These are phyloP conservation scores for silkworm (Bombyx mori) DNA, from an alignment of 1,140 invertebrate species.

Conservation along the genomic window ASM3026992v2 NC_085122.1:3799001-3799500, in stretches of 20 bases:
- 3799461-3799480: slow-evolving; percentile 14
- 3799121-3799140: no score
- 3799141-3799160: no score
- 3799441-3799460: slow-evolving; percentile 1
- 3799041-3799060: no score
- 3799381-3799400: neutral
- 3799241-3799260: slow-evolving; percentile 15
- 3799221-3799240: slow-evolving; percentile 2
- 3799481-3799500: slow-evolving; percentile 9
- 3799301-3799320: slow-evolving; percentile 1
- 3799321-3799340: neutral
- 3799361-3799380: slow-evolving; percentile 4
- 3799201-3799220: slow-evolving; percentile 11
- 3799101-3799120: no score
- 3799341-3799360: slow-evolving; percentile 12
- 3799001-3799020: no score
- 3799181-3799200: no score
- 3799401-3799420: slow-evolving; percentile 8
- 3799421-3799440: slow-evolving; percentile 7
- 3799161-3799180: no score
- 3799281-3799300: slow-evolving; percentile 6
- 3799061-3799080: no score
- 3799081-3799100: no score
- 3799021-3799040: no score
- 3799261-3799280: slow-evolving; percentile 9